A percentile compares a stretch with the other conserved stretches of the same genome.
phyloP scores from a whole-genome alignment of 2,113 vertebrate genomes.

The Fulica atra region DNA sequence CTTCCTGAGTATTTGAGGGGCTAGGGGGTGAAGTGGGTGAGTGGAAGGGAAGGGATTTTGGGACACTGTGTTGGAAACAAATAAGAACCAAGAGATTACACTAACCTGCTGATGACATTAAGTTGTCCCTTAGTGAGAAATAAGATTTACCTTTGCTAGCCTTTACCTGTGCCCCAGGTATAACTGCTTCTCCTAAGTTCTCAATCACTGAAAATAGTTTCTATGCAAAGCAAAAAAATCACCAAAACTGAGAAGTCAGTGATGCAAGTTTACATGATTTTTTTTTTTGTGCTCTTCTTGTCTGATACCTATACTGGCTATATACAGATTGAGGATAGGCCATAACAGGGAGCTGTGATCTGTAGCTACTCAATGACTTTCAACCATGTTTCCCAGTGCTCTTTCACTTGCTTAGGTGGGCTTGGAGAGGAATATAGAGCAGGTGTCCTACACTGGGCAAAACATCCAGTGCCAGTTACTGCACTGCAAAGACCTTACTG shows the following conservation, averaged over 20 bases:
- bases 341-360: neutral
- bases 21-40: too few relatives aligned
- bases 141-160: neutral
- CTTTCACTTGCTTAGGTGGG: neutral
- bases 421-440: neutral
- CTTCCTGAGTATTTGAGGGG: neutral
- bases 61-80: neutral
- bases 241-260: neutral
- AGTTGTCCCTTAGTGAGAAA: neutral
- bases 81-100: neutral
- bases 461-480: neutral
- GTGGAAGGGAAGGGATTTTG: neutral
- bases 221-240: neutral
- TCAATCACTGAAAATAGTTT: neutral
- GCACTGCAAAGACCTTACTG: neutral
- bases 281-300: neutral
- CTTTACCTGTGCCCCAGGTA: neutral
- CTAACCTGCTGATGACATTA: neutral
- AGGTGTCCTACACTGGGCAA: neutral
- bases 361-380: neutral
- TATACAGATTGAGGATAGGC: neutral
- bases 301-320: fast-evolving
- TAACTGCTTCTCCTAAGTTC: neutral
- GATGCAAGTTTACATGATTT: neutral
- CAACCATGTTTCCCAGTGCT: neutral